Evolutionary conservation across 2,888 invertebrate genomes (phyloP).

Genomic region (Epistrophe eligans): DNA sequence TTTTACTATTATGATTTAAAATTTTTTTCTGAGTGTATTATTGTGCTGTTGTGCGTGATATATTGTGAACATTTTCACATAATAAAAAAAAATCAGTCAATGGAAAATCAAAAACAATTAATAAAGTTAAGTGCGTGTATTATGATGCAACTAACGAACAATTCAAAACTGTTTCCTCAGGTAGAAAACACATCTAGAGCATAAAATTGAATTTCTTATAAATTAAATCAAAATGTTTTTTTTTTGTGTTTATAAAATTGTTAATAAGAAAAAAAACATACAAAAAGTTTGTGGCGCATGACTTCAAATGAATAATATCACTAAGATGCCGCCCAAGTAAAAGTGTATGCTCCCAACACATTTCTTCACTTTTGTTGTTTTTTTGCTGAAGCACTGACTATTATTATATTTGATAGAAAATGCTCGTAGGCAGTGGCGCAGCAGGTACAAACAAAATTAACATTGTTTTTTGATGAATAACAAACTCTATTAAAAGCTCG

Average conservation of each 20-base stretch:
- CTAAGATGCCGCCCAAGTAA: slow-evolving; percentile 77
- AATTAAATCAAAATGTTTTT: slow-evolving; percentile 32
- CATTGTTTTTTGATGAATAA: slow-evolving; percentile 35
- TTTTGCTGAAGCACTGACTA: slow-evolving; percentile 27
- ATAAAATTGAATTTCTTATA: slow-evolving; percentile 49
- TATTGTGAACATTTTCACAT: slow-evolving; percentile 19
- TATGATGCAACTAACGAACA: slow-evolving; percentile 36
- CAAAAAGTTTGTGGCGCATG: slow-evolving; percentile 74
- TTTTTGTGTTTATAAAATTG: not conserved
- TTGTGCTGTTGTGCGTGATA: not conserved
- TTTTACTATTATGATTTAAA: not conserved
- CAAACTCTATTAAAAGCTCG: slow-evolving; percentile 22
- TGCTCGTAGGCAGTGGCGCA: slow-evolving; percentile 39
- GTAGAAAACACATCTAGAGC: slow-evolving; percentile 43
- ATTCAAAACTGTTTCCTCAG: slow-evolving; percentile 23
- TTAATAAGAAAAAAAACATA: slow-evolving; percentile 68
- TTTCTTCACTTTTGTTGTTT: slow-evolving; percentile 49
- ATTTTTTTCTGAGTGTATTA: not conserved
- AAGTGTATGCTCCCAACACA: slow-evolving; percentile 78
- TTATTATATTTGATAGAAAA: not conserved
- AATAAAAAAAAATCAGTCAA: slow-evolving; percentile 12
- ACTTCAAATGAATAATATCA: slow-evolving; percentile 76
- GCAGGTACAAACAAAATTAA: slow-evolving; percentile 26
- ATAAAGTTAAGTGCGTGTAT: slow-evolving; percentile 31
- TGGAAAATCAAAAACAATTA: slow-evolving; percentile 24